Evolutionary conservation across 2,888 invertebrate species (phyloP), one percentile per base, ranked within the genome.

Genomic region (Himalopsyche anomala): DNA sequence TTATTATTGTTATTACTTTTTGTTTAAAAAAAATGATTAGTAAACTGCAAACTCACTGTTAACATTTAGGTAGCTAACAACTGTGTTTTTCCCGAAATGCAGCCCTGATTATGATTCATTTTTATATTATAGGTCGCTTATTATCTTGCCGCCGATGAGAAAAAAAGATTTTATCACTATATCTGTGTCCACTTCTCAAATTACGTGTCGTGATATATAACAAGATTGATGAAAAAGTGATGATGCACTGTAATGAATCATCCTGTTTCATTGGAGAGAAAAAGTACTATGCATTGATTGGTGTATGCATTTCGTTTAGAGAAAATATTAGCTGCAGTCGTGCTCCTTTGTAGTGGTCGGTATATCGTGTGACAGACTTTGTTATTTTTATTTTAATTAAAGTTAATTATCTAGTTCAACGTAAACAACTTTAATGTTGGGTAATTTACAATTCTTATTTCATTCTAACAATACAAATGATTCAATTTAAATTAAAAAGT

Each of bases 381-480:
- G 62, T 8, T 62, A 19, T 62, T 62, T 62, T 62, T 15, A 19
- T 19, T 62, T 19, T 19, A 62, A 62, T 19, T 62, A 62, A 62
- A 19, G 28, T 62, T 62, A 19, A 62, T 62, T 62, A 15, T 62
- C 28, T 62, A 11, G 2, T 11, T 28, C n/a, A 62, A 62, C 62
- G 19, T 19, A 19, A 19, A 19, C 62, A 62, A n/a, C 28, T 62
- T 19, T 62, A 28, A 9, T 62, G 3, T 62, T 62, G 19, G 62
- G 62, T 62, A 62, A 62, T 62, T 62, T 62, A 62, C 62, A 19
- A 62, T 28, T 19, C n/a, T 62, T 62, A 62, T 62, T 62, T 62
- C 62, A 28, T 19, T 62, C 19, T 8, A 19, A 19, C 28, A 19
- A 19, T 19, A n/a, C 28, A 9, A 62, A n/a, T 62, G 28, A 62